These are phyloP conservation scores for Oegoconia quadripuncta DNA, from an alignment of 2,888 invertebrate species.

Conservation along the genomic window DNA sequence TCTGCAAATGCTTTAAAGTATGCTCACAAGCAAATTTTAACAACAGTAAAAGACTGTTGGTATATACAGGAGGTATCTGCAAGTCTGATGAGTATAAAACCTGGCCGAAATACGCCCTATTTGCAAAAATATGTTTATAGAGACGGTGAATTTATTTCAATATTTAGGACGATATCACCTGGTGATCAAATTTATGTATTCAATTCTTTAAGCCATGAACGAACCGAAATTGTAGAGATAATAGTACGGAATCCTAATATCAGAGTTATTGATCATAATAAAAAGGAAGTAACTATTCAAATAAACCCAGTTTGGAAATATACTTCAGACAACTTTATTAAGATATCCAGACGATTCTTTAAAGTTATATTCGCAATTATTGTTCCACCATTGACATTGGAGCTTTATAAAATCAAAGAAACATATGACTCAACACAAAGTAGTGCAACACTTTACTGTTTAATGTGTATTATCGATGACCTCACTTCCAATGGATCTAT, in stretches of 20 bases:
- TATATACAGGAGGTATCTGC: constrained; percentile 55
- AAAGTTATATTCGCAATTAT: constrained; percentile 86
- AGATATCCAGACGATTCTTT: constrained; percentile 67
- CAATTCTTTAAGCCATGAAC: constrained; percentile 89
- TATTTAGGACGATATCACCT: constrained; percentile 68
- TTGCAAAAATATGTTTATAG: constrained; percentile 60
- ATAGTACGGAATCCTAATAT: constrained; percentile 84
- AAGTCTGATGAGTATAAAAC: constrained; percentile 83
- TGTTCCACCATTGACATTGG: constrained; percentile 87
- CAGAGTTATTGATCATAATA: constrained; percentile 83
- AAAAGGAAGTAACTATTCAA: constrained; percentile 70
- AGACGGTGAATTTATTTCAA: constrained; percentile 60
- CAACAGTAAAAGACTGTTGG: constrained; percentile 59
- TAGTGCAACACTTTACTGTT: constrained; percentile 55
- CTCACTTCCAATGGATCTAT: constrained; percentile 20
- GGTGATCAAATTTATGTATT: constrained; percentile 86
- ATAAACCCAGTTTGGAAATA: constrained; percentile 65
- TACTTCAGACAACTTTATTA: constrained; percentile 41
- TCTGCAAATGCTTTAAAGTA: constrained; percentile 92
- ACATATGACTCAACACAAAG: constrained; percentile 49
- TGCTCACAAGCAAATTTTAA: constrained; percentile 82
- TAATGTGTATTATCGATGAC: constrained; percentile 44
- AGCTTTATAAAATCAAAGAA: constrained; percentile 80
- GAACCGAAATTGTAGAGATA: constrained; percentile 88
- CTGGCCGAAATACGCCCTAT: constrained; percentile 83